These are phyloP conservation scores for Zaprionus lachaisei DNA, from an alignment of 1,140 invertebrate species.

Conservation along the genomic window DNA sequence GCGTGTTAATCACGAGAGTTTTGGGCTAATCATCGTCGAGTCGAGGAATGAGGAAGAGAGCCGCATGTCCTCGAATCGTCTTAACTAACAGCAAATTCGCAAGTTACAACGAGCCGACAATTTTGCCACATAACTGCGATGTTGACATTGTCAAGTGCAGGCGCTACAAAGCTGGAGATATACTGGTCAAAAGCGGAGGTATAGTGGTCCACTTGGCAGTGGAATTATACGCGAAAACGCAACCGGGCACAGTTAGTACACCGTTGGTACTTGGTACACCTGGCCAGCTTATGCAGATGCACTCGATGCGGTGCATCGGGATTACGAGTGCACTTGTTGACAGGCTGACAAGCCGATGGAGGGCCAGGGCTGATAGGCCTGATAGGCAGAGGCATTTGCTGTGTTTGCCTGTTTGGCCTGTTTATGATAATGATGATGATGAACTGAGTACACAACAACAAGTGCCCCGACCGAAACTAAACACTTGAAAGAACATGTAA, in stretches of 20 bases:
- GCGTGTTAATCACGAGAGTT: slow-evolving; percentile 34
- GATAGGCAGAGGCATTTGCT: not conserved
- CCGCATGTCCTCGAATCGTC: slow-evolving; percentile 5
- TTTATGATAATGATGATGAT: slow-evolving; percentile 22
- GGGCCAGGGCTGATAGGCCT: not conserved
- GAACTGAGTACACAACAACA: slow-evolving; percentile 26
- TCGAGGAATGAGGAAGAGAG: slow-evolving; percentile 29
- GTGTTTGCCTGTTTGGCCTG: slow-evolving; percentile 49
- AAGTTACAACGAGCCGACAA: slow-evolving; percentile 11
- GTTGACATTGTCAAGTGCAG: slow-evolving; percentile 12
- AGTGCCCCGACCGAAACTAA: slow-evolving; percentile 23
- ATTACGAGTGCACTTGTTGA: slow-evolving; percentile 14
- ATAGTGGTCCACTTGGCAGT: slow-evolving; percentile 41
- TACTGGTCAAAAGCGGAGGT: too few relatives aligned
- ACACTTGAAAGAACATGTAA: slow-evolving; percentile 61
- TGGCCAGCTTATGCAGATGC: slow-evolving; percentile 33
- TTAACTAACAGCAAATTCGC: slow-evolving; percentile 3
- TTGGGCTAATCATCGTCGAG: slow-evolving; percentile 15
- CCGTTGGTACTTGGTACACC: not conserved
- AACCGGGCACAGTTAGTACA: slow-evolving; percentile 24
- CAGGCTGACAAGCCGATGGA: not conserved
- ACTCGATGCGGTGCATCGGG: slow-evolving; percentile 37
- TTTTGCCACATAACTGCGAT: slow-evolving; percentile 14
- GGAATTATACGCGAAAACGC: slow-evolving; percentile 54
- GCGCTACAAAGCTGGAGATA: slow-evolving; percentile 6